Percentiles rank a stretch among this genome's conserved stretches.
Evolutionary conservation across 2,113 vertebrate species (phyloP).

Genomic region (Heterocephalus glaber): DNA sequence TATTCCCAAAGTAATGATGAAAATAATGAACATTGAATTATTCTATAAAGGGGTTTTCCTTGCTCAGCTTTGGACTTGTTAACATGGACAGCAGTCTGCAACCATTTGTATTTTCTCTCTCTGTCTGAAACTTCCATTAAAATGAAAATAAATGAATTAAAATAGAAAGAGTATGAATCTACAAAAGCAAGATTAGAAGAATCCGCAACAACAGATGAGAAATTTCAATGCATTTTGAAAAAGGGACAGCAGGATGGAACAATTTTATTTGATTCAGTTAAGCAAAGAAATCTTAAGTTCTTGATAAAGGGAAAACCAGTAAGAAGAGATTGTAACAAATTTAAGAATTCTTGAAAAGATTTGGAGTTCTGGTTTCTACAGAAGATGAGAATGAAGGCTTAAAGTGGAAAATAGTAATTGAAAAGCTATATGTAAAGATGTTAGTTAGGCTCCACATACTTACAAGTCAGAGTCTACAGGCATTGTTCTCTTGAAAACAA

Average conservation of each 20-base stretch:
- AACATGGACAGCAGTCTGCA: neutral
- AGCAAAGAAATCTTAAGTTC: neutral
- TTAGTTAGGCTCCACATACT: neutral
- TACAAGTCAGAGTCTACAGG: neutral
- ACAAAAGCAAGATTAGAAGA: neutral
- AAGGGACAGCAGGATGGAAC: neutral
- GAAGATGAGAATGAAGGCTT: neutral
- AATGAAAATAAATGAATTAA: neutral
- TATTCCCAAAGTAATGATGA: neutral
- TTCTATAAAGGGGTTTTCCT: neutral
- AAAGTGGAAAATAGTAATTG: neutral
- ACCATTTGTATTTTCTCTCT: neutral
- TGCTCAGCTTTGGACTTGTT: neutral
- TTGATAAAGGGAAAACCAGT: neutral
- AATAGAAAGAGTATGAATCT: neutral
- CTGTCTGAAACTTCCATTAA: neutral
- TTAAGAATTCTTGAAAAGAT: neutral
- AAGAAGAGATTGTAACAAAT: neutral
- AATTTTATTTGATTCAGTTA: neutral
- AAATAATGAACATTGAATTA: neutral
- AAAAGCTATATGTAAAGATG: neutral
- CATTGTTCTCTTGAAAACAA: neutral
- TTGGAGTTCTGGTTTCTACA: neutral
- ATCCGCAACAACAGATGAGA: neutral
- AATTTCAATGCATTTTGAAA: conserved; percentile 14